These are phyloP conservation scores for Carabus problematicus DNA, from an alignment of 2,888 invertebrate genomes.

Conservation along the genomic window DNA sequence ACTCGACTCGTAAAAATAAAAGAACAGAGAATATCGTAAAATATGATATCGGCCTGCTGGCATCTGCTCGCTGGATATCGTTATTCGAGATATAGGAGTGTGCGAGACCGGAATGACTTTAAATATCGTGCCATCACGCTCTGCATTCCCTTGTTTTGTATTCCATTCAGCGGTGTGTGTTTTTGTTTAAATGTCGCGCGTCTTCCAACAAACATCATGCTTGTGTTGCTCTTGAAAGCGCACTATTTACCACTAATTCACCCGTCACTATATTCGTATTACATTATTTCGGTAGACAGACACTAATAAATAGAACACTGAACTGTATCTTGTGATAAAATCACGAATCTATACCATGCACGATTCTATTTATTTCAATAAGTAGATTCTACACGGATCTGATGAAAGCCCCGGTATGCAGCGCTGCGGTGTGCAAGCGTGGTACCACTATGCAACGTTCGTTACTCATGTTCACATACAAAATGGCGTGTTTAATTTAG, in stretches of 20 bases:
- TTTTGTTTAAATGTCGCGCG: not conserved
- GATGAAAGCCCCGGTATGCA: not conserved
- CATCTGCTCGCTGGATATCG: slow-evolving; percentile 10
- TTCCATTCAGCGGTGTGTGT: not conserved
- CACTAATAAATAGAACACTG: too few species aligned
- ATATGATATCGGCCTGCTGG: slow-evolving; percentile 13
- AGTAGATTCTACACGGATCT: too few species aligned
- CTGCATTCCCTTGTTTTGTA: not conserved
- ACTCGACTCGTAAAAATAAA: slow-evolving; percentile 16
- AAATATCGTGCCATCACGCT: not conserved
- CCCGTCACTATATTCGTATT: too few species aligned
- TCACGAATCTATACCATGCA: too few species aligned
- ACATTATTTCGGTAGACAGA: too few species aligned
- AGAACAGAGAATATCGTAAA: slow-evolving; percentile 9
- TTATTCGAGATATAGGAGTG: not conserved
- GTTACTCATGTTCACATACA: not conserved
- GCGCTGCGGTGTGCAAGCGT: not conserved
- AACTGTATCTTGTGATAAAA: too few species aligned
- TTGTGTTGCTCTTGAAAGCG: not conserved
- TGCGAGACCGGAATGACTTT: slow-evolving; percentile 9
- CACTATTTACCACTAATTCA: too few species aligned
- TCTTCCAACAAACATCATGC: not conserved
- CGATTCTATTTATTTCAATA: too few species aligned
- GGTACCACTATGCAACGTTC: not conserved
- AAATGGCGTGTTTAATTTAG: not conserved